A percentile compares a stretch with the other conserved stretches of the same genome.
Evolutionary conservation across 1,140 invertebrate species (phyloP).

Genomic region (Drosophila dunni): DNA sequence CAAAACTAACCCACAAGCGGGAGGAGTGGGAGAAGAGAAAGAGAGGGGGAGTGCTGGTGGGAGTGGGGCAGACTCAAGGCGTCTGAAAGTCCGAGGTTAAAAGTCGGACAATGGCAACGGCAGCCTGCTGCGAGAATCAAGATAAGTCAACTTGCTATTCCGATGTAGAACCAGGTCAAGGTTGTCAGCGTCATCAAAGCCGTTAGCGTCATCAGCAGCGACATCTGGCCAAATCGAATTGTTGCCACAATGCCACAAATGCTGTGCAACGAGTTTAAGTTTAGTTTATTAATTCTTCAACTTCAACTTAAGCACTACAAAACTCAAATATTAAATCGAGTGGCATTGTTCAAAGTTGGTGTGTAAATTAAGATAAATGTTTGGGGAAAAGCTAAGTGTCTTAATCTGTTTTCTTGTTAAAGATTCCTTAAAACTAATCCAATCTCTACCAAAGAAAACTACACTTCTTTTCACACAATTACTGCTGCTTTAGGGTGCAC

Average conservation of each 20-base stretch:
- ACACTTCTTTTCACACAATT: background rate
- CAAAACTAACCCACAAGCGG: slow-evolving; percentile 16
- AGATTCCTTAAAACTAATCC: no score
- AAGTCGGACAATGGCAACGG: slow-evolving; percentile 24
- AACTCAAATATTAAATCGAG: no score
- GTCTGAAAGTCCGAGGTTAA: slow-evolving; percentile 51
- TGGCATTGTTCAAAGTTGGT: no score
- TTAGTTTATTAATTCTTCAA: background rate
- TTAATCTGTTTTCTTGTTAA: no score
- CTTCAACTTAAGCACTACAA: no score
- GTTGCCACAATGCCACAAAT: slow-evolving; percentile 53
- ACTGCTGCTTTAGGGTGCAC: slow-evolving; percentile 9
- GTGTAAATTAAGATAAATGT: no score
- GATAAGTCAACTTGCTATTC: slow-evolving; percentile 33
- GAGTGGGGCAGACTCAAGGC: slow-evolving; percentile 10
- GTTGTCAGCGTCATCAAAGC: slow-evolving; percentile 33
- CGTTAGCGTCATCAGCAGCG: slow-evolving; percentile 12
- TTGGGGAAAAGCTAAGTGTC: no score
- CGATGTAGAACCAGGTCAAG: slow-evolving; percentile 70
- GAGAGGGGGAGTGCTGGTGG: background rate
- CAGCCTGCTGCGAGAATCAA: slow-evolving; percentile 1
- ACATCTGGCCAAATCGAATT: slow-evolving; percentile 48
- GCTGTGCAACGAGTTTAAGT: slow-evolving; percentile 38
- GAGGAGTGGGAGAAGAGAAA: background rate
- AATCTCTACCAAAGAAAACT: background rate